These are phyloP conservation scores for Bombus confusus DNA, from an alignment of 1,140 invertebrate genomes.

Conservation along the genomic window DNA sequence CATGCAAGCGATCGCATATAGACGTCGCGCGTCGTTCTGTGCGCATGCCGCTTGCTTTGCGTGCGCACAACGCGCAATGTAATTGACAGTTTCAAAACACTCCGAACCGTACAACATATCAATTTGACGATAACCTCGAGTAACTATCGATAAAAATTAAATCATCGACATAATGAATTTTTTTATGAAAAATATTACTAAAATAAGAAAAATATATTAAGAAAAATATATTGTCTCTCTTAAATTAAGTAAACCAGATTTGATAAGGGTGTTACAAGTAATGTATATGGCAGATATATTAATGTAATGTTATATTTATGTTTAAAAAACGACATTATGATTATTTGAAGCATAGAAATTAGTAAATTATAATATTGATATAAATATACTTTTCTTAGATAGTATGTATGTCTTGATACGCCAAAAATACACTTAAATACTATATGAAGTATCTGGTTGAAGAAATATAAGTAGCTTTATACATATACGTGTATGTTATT, in stretches of 20 bases:
- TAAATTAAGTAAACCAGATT: neutral
- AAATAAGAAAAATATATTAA: neutral
- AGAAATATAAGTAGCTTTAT: conserved; percentile 22
- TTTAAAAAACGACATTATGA: neutral
- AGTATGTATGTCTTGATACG: neutral
- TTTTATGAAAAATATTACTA: neutral
- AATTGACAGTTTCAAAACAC: conserved; percentile 26
- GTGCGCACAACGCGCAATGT: conserved; percentile 39
- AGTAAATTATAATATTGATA: conserved; percentile 3
- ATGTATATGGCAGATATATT: neutral
- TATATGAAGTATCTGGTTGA: conserved; percentile 22
- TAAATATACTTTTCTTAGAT: conserved; percentile 30
- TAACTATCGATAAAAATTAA: conserved; percentile 8
- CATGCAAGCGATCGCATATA: conserved; percentile 69
- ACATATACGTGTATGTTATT: conserved; percentile 43
- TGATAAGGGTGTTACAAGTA: neutral
- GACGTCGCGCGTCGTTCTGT: conserved; percentile 46
- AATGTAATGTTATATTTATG: neutral
- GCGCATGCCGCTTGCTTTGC: conserved; percentile 64
- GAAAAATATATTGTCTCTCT: neutral
- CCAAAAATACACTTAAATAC: conserved; percentile 15
- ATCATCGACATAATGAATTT: neutral
- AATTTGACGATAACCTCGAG: neutral
- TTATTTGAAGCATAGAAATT: conserved; percentile 3
- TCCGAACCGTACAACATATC: neutral